Conservation (phyloP, 1,140 invertebrate species). For the Scaptomyza graminum region DNA sequence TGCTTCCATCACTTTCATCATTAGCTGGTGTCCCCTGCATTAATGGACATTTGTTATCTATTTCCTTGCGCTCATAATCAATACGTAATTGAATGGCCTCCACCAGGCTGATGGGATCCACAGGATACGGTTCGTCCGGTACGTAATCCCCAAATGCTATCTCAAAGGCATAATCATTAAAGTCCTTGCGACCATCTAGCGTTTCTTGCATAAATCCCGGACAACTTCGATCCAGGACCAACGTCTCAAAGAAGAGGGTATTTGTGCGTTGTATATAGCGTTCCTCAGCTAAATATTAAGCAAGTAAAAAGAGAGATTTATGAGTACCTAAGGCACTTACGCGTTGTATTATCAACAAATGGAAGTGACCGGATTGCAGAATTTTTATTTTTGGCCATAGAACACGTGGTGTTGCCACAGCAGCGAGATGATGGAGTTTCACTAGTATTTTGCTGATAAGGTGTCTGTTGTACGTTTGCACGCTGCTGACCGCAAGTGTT, state of each 20-base stretch:
- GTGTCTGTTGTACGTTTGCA: too few relatives aligned
- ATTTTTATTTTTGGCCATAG: neutral
- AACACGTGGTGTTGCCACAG: neutral
- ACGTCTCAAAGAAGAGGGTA: slow-evolving; percentile 35
- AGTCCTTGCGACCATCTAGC: slow-evolving; percentile 51
- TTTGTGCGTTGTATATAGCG: slow-evolving; percentile 30
- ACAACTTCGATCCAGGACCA: slow-evolving; percentile 59
- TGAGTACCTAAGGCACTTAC: neutral
- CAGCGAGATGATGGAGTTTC: neutral
- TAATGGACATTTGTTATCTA: slow-evolving; percentile 14
- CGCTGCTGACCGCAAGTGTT: neutral
- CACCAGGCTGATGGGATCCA: slow-evolving; percentile 70
- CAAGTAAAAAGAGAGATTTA: neutral
- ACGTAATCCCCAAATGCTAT: slow-evolving; percentile 50
- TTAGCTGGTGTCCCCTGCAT: neutral
- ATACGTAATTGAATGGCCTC: slow-evolving; percentile 68
- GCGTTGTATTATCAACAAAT: slow-evolving; percentile 4
- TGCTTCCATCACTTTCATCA: too few relatives aligned
- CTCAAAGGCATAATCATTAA: slow-evolving; percentile 57
- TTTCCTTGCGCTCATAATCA: slow-evolving; percentile 53
- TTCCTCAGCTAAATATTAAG: slow-evolving; percentile 43
- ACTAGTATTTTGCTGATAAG: too few relatives aligned
- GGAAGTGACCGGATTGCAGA: neutral
- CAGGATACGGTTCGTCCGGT: slow-evolving; percentile 43
- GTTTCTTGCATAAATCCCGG: slow-evolving; percentile 63